Evolutionary conservation across 2,888 invertebrate species (phyloP), one percentile per base, ranked within the genome.

Genomic region (Aleiodes leptofemur): DNA sequence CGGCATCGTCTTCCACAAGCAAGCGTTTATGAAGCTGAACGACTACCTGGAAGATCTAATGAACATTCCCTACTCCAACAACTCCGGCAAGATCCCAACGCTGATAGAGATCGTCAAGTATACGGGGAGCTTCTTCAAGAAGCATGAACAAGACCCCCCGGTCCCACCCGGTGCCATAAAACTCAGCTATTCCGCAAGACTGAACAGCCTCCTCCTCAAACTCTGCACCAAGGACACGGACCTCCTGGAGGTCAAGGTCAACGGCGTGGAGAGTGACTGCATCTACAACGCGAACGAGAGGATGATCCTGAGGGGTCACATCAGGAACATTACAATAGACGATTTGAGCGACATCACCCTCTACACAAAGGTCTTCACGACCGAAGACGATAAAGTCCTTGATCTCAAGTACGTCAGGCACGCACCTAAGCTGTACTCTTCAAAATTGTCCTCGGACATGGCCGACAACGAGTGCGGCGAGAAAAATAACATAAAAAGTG

Each of bases 381-480:
- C 95, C 0, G 95, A 96, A 79, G 95, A 95, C 83, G 96, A 96
- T 85, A 95, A 94, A 85, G 94, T 96, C 0, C 91, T 95, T 78
- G 95, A 96, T 83, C 88, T 96, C 66, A 96, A 96, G 88, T 95
- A 94, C 85, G 94, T 95, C 0, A 91, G 94, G 8, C 93, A 94
- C 16, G 93, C 94, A 50, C 92, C 93, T 8, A 90, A 90, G 77
- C 83, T 92, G 66, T 91, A 91, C 76, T 91, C 90, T 61, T 92
- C 84, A 82, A 64, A 64, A 11, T 4, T 64, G 23, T 48, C 61
- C 89, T 90, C 89, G 90, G 91, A 88, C 11, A 86, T 87, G 11
- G 85, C 48, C 6, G 31, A 23, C 6, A 43, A 87, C 34, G 90
- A 86, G 70, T 89, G 91, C 76, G 90, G 91, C 61, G 90, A 93